These are phyloP conservation scores for Drosophila cognata DNA, from an alignment of 2,888 invertebrate species.

Conservation along the genomic window DNA sequence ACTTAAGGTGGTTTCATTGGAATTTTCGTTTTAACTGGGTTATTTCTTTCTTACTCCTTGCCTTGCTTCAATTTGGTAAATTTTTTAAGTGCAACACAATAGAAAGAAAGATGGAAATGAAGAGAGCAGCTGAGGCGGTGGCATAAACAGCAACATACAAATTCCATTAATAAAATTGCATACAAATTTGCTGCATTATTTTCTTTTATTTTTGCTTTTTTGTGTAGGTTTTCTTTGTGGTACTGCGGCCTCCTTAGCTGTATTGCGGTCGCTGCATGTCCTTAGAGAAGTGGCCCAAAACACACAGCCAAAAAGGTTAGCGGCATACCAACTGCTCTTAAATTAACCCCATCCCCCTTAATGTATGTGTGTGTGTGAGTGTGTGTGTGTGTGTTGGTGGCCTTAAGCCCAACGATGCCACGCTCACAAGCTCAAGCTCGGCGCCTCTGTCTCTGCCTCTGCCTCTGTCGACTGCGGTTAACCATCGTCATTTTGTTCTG, in stretches of 20 bases:
- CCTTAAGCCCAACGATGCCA: constrained; percentile 1
- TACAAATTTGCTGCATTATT: constrained; percentile 46
- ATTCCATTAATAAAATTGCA: constrained; percentile 72
- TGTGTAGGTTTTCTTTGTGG: neutral
- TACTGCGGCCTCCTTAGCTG: constrained; percentile 35
- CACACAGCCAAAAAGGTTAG: constrained; percentile 31
- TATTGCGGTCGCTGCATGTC: constrained; percentile 52
- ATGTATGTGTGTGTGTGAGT: constrained; percentile 4
- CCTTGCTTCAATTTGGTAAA: constrained; percentile 27
- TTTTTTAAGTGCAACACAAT: constrained; percentile 25
- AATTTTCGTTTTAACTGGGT: neutral
- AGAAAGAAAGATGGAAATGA: neutral
- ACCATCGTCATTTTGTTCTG: constrained; percentile 49
- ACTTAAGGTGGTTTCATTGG: neutral
- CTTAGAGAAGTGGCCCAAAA: constrained; percentile 36
- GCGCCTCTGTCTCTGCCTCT: neutral
- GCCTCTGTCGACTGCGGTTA: constrained; percentile 44
- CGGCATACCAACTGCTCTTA: constrained; percentile 30
- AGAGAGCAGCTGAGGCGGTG: neutral
- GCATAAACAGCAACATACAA: constrained; percentile 50
- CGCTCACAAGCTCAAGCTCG: constrained; percentile 17
- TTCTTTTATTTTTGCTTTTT: neutral
- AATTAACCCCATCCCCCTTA: constrained; percentile 37
- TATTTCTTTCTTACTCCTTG: constrained; percentile 32
- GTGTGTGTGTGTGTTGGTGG: constrained; percentile 16